Base-by-base conservation (phyloP, 2,797 vertebrate genomes). In the Syngnathus rostellatus region DNA sequence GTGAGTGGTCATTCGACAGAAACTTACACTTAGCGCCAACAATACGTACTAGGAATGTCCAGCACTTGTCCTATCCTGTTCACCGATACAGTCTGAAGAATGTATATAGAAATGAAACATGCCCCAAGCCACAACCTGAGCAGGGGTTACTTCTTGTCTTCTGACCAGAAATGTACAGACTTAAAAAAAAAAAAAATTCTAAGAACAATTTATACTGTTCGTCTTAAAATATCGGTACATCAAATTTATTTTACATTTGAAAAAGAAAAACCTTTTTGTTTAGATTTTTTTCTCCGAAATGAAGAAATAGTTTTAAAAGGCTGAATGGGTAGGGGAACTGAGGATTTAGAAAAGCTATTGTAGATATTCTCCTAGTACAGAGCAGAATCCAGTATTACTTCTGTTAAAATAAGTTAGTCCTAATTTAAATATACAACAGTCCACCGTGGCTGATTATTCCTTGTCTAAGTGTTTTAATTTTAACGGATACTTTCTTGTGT, bases 71-170 rank as follows among this genome's bases (percentile, higher is more conserved):
- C 93, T 92, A 91, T 92, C 92, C 91, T 91, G 92, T 97, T 96
- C 96, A 98, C 97, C 94, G 95, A 93, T 96, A 98, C 96, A 98
- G 96, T 97, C 94, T 94, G 93, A 98, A 97, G 97, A 98, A 99
- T 98, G 97, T 98, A 97, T 93, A 98, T 97, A 98, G 74, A 84
- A 85, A 78, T 66, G 75, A 86, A 84, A 76, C 82, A 85, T 87
- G 61, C 92, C 92, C 90, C 83, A 85, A 72, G 81, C 91, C 92
- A 82, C 84, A 68, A 81, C 69, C 60, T 86, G 84, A 67, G 69
- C 1, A 93, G 93, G 91, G 93, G 8, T 90, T 85, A 78, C 72
- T 72, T 82, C 69, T 71, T 61, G 73, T 81, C 89, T 92, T 92
- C 92, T 86, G 76, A 94, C 87, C 90, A 91, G 93, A 93, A 93